These are phyloP conservation scores for Dicycla oo DNA, from an alignment of 2,888 invertebrate species.

Conservation along the genomic window DNA sequence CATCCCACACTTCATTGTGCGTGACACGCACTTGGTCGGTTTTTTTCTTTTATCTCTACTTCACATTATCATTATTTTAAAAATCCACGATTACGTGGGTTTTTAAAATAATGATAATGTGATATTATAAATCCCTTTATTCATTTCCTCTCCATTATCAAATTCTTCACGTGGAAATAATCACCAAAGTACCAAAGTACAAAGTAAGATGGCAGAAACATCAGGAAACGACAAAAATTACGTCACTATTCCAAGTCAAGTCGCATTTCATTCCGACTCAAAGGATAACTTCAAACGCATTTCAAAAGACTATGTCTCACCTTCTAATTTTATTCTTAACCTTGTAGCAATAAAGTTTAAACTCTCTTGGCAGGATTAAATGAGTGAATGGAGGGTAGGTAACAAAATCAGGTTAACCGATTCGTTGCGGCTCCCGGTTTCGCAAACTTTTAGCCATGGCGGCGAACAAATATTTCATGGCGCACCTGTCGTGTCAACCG, in stretches of 20 bases:
- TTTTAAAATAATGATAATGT: no score
- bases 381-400: conserved; percentile 30
- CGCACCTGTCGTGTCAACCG: no score
- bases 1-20: no score
- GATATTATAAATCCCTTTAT: not conserved
- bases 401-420: conserved; percentile 65
- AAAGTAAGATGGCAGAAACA: conserved; percentile 20
- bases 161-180: conserved; percentile 23
- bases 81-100: no score
- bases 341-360: conserved; percentile 16
- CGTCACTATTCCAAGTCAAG: conserved; percentile 44
- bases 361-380: conserved; percentile 29
- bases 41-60: no score
- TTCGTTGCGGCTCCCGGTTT: no score
- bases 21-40: no score
- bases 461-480: no score
- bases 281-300: conserved; percentile 54
- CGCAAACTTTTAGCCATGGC: no score
- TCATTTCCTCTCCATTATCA: not conserved
- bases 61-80: no score
- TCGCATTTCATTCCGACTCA: conserved; percentile 52
- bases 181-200: conserved; percentile 5
- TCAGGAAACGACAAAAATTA: conserved; percentile 36
- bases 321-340: conserved; percentile 12
- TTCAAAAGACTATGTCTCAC: conserved; percentile 33